phyloP scores from a whole-genome alignment of 2,797 vertebrate species.

The Salmo trutta region DNA sequence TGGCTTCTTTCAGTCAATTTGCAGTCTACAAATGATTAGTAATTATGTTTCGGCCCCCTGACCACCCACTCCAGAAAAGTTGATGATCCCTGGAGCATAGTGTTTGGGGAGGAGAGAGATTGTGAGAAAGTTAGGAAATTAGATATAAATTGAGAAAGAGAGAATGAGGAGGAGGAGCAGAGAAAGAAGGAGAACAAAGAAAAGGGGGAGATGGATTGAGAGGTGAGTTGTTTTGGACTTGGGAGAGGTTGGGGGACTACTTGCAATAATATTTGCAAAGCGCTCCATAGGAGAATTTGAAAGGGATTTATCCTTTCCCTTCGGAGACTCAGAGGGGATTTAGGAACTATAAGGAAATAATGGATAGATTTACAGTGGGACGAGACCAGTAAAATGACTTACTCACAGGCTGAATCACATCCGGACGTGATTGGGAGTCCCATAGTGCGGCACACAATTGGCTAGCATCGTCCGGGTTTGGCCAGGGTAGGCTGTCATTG shows the following conservation, averaged over 20 bases:
- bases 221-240: conserved; percentile 51
- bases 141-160: background rate
- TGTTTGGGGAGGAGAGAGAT: background rate
- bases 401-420: too few relatives aligned
- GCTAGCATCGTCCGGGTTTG: too few relatives aligned
- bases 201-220: conserved; percentile 20
- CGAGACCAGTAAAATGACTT: conserved; percentile 43
- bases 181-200: conserved; percentile 21
- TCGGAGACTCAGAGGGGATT: conserved; percentile 56
- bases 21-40: too few relatives aligned
- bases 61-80: too few relatives aligned
- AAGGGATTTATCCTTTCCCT: conserved; percentile 63
- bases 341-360: conserved; percentile 62
- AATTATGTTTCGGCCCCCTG: too few relatives aligned
- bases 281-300: conserved; percentile 59
- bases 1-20: too few relatives aligned
- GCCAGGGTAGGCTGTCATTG: too few relatives aligned
- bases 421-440: too few relatives aligned
- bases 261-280: conserved; percentile 66
- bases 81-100: too few relatives aligned
- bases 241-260: conserved; percentile 52
- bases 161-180: background rate
- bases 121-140: background rate
- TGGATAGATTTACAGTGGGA: conserved; percentile 71
- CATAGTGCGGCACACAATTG: too few relatives aligned